Conservation (phyloP, 2,888 invertebrate species). For the Meloe dianella region DNA sequence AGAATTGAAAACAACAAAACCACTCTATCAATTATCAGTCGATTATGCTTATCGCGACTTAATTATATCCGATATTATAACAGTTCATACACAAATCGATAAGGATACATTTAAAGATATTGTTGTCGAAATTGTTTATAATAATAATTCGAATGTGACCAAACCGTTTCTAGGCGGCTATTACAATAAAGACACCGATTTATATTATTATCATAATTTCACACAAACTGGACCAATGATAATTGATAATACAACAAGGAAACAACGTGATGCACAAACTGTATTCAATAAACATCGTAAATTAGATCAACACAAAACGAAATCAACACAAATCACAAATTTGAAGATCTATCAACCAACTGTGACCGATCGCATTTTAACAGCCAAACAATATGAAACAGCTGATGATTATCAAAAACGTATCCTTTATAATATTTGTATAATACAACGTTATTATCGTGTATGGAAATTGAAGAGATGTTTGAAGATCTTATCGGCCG, state of each 20-base stretch:
- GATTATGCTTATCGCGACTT: constrained; percentile 50
- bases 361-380: constrained; percentile 67
- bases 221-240: constrained; percentile 75
- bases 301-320: constrained; percentile 64
- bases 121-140: constrained; percentile 67
- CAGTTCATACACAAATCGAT: constrained; percentile 60
- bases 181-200: constrained; percentile 70
- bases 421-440: constrained; percentile 59
- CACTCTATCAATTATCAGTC: constrained; percentile 46
- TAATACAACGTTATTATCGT: constrained; percentile 72
- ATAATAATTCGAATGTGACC: constrained; percentile 70
- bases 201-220: constrained; percentile 80
- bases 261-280: constrained; percentile 73
- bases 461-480: constrained; percentile 64
- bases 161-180: constrained; percentile 84
- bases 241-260: constrained; percentile 50
- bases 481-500: constrained; percentile 61
- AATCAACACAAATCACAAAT: constrained; percentile 68
- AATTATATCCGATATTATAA: constrained; percentile 64
- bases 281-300: constrained; percentile 61
- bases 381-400: constrained; percentile 69
- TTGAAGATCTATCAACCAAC: constrained; percentile 67
- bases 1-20: constrained; percentile 38
- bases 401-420: constrained; percentile 67
- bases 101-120: constrained; percentile 57